Conservation (phyloP, 2,113 vertebrate species). For the Apteryx owenii region DNA sequence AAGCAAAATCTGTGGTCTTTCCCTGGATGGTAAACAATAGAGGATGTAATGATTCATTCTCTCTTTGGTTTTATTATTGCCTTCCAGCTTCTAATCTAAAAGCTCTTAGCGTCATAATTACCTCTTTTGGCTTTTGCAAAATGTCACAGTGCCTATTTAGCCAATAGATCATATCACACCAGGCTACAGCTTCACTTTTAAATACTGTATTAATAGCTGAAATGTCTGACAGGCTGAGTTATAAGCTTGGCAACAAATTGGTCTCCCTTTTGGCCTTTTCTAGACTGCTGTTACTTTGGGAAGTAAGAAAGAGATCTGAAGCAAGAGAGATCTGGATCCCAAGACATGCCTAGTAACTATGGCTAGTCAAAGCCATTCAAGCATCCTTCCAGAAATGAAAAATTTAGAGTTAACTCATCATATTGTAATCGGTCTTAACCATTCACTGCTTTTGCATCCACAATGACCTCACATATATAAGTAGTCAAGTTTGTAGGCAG, state of each 20-base stretch:
- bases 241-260: slow-evolving; percentile 33
- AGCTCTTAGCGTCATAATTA: slow-evolving; percentile 54
- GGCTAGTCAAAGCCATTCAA: not conserved
- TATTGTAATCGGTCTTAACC: not conserved
- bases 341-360: not conserved
- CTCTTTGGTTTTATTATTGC: slow-evolving; percentile 36
- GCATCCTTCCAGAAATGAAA: not conserved
- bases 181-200: slow-evolving; percentile 53
- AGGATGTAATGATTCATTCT: slow-evolving; percentile 30
- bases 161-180: slow-evolving; percentile 56
- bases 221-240: slow-evolving; percentile 42
- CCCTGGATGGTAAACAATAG: not conserved
- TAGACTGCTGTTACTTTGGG: slow-evolving; percentile 22
- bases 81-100: slow-evolving; percentile 61
- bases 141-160: slow-evolving; percentile 69
- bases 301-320: not conserved
- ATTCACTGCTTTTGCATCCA: not conserved
- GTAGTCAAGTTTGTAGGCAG: not conserved
- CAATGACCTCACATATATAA: not conserved
- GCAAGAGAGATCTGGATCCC: not conserved
- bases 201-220: slow-evolving; percentile 56
- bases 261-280: slow-evolving; percentile 30
- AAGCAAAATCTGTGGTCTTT: slow-evolving; percentile 13
- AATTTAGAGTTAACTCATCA: not conserved
- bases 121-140: slow-evolving; percentile 64